Evolutionary conservation across 2,797 vertebrate species (phyloP).

Genomic region (Poeciliopsis presidionis): DNA sequence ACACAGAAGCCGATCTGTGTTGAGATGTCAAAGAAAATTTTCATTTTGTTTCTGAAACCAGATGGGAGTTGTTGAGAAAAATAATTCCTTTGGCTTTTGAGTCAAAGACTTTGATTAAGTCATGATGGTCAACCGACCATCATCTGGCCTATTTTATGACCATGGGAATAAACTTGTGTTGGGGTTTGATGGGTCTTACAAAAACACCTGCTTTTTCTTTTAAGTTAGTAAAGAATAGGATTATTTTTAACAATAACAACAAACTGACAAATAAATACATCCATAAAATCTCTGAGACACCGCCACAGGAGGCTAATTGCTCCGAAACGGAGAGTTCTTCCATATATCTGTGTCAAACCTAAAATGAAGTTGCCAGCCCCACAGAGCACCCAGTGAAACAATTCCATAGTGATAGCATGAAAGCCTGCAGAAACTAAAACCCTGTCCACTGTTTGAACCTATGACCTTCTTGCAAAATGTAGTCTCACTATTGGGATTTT

Average conservation of each 20-base stretch:
- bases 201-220: not conserved
- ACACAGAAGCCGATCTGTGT: constrained; percentile 45
- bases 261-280: not conserved
- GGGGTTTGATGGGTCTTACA: not conserved
- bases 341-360: not conserved
- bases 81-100: constrained; percentile 1
- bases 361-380: not conserved
- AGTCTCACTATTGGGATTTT: not conserved
- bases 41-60: not conserved
- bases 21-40: not conserved
- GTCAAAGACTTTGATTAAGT: not conserved
- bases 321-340: not conserved
- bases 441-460: not conserved
- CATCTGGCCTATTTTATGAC: not conserved
- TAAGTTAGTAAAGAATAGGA: not conserved
- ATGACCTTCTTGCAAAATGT: not conserved
- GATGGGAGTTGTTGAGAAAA: not conserved
- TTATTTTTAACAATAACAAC: not conserved
- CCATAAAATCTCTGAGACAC: not conserved
- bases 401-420: not conserved
- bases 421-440: not conserved
- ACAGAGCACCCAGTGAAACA: not conserved
- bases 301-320: not conserved
- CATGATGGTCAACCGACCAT: not conserved
- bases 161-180: not conserved